Percentiles rank a stretch among this genome's conserved stretches.
Evolutionary conservation across 2,113 vertebrate species (phyloP).

Genomic region (Micromys minutus): DNA sequence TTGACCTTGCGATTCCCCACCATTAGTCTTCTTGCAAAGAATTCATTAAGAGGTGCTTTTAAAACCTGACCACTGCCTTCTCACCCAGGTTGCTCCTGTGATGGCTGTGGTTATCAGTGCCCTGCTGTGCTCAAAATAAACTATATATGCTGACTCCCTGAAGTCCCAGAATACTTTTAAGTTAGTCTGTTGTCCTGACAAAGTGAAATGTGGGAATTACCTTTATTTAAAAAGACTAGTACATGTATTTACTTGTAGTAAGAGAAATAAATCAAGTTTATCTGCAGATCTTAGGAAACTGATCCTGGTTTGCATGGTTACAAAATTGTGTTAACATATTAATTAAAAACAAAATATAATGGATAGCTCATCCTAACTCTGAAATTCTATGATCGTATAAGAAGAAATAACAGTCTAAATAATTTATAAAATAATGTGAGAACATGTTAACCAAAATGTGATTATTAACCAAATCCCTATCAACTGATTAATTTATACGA

Average conservation of each 20-base stretch:
- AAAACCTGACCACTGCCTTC: conserved; percentile 25
- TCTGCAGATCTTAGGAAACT: background rate
- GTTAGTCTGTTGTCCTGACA: background rate
- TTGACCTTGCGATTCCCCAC: conserved; percentile 42
- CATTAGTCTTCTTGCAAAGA: conserved; percentile 35
- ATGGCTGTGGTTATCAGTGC: background rate
- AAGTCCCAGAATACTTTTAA: conserved; percentile 16
- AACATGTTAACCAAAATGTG: background rate
- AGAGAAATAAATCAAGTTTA: background rate
- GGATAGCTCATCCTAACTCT: background rate
- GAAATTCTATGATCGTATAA: background rate
- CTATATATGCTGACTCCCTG: background rate
- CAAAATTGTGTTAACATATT: background rate
- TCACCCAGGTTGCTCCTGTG: background rate
- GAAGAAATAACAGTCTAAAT: background rate
- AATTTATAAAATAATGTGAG: background rate
- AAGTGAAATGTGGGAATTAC: conserved; percentile 2
- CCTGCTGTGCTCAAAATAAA: conserved; percentile 1
- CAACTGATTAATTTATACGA: background rate
- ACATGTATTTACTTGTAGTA: background rate
- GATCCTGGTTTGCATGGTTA: background rate
- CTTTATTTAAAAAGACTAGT: background rate
- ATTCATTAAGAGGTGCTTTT: conserved; percentile 29
- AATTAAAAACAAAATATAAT: conserved; percentile 1
- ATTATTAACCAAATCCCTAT: background rate